Evolutionary conservation across 2,888 invertebrate species (phyloP).

Genomic region (Troilus luridus): DNA sequence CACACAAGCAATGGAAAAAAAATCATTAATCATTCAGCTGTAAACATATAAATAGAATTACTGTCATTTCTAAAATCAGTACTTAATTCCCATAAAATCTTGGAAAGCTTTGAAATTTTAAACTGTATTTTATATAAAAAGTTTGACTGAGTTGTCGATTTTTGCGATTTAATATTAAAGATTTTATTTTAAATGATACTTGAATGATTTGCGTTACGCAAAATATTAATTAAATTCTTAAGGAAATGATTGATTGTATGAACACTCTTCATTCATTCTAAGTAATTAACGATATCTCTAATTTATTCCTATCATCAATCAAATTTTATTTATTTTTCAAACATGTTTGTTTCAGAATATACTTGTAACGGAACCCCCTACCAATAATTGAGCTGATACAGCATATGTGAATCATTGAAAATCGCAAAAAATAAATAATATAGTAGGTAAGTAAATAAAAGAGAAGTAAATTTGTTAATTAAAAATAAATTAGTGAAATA

Average conservation of each 20-base stretch:
- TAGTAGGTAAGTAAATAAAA: background rate
- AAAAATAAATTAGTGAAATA: background rate
- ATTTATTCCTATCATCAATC: background rate
- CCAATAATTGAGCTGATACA: background rate
- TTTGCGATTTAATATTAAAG: background rate
- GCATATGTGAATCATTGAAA: background rate
- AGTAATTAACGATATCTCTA: background rate
- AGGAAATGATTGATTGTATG: background rate
- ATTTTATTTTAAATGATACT: background rate
- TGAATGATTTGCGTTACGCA: background rate
- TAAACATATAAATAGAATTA: background rate
- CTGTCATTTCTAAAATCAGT: background rate
- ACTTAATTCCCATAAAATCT: background rate
- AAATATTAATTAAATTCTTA: background rate
- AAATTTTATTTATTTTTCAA: background rate
- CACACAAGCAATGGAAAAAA: background rate
- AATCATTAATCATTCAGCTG: background rate
- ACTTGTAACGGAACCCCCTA: background rate
- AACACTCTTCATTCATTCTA: background rate
- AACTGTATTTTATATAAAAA: no score
- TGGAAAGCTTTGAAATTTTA: background rate
- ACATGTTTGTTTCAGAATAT: background rate
- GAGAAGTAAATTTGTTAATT: background rate
- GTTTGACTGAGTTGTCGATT: background rate
- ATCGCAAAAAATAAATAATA: background rate